These are phyloP conservation scores for Hemistola chrysoprasaria DNA, from an alignment of 2,888 invertebrate genomes.

Conservation along the genomic window DNA sequence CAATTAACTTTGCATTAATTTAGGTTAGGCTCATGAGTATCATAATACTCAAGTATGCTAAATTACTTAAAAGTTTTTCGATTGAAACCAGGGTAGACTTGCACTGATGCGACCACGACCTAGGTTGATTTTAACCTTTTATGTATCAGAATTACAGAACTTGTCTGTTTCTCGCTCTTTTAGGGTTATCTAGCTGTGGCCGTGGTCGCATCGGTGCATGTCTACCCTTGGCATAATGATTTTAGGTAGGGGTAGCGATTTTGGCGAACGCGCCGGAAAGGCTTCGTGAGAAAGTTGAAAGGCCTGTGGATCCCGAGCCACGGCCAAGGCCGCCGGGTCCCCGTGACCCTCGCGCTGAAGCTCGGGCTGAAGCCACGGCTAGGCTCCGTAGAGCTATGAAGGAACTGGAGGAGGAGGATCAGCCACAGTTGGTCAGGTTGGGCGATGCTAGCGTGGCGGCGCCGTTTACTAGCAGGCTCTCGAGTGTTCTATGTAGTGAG, in stretches of 20 bases:
- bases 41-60: neutral
- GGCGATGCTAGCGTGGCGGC: constrained; percentile 99
- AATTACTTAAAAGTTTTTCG: neutral
- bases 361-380: constrained; percentile 59
- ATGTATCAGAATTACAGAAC: too few species aligned
- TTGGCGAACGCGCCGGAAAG: constrained; percentile 90
- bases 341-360: constrained; percentile 48
- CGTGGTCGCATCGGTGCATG: too few species aligned
- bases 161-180: too few species aligned
- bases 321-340: constrained; percentile 34
- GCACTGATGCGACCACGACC: too few species aligned
- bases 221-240: neutral
- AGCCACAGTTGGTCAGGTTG: constrained; percentile 94
- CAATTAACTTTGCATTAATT: too few species aligned
- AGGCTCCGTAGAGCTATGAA: constrained; percentile 88
- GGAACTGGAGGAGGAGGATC: constrained; percentile 94
- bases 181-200: too few species aligned
- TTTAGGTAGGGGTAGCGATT: constrained; percentile 91
- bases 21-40: too few species aligned
- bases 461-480: constrained; percentile 98
- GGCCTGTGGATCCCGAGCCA: constrained; percentile 85
- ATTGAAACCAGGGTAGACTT: too few species aligned
- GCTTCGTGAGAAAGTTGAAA: constrained; percentile 64
- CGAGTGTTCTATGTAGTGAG: constrained; percentile 97
- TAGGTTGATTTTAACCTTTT: too few species aligned